Evolutionary conservation across 2,113 vertebrate species (phyloP), one percentile per base, ranked within the genome.

Genomic region (Psilopogon haemacephalus): DNA sequence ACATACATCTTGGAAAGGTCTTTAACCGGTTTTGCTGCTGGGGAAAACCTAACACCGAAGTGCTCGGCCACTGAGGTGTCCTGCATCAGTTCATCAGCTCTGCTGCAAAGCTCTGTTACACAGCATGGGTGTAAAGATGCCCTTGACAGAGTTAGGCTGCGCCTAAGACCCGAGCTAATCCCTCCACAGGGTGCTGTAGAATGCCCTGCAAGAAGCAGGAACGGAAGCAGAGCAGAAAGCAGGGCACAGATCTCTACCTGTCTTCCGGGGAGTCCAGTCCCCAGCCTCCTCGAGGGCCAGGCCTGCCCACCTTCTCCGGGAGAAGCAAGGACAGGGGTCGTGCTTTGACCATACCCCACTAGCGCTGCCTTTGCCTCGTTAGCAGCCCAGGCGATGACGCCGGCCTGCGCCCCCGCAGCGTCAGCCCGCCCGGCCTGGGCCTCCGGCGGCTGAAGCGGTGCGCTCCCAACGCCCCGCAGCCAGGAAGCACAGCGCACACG

Each of bases 161-260:
- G 38, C 3, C 33, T 54, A n/a, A 60, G 58, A 37, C 42, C 70
- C 0, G 52, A 52, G 46, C 65, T 12, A 5, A 37, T 21, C 23
- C 42, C 40, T 30, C 11, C 0, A 4, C 50, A 5, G 0, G 5
- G 88, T 4, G 32, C 38, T 6, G 58, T 20, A 4, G 54, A 4
- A 1, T 1, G 46, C 46, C 27, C 13, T 7, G 35, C 1, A 13
- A 11, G 33, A 4, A 52, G 35, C 1, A 3, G 54, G 38, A 21
- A 16, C 4, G 30, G 1, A 2, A 13, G 30, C 27, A 4, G 11
- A 16, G 40, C 18, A 0, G 56, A 28, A 15, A 33, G 52, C 56
- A 5, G 1, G 1, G 7, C 26, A 1, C 2, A 42, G 40, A 3
- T 8, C 18, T 6, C 15, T 44, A 28, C 6, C 0, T 3, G 13